Percentiles rank a stretch among this genome's conserved stretches.
These are phyloP conservation scores for Nylanderia fulva DNA, from an alignment of 1,140 invertebrate genomes.

Conservation along the genomic window DNA sequence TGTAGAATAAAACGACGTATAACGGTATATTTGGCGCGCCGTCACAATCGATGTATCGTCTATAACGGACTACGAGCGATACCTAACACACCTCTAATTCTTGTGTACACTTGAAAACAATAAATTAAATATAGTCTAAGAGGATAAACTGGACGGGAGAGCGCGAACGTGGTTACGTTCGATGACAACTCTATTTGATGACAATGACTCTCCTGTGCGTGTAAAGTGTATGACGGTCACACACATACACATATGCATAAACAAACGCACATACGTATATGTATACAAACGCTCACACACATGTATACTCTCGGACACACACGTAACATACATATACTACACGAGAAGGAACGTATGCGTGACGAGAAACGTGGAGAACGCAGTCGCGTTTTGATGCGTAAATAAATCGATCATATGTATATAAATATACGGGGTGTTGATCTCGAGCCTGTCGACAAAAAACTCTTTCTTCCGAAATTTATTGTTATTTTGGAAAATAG, in stretches of 20 bases:
- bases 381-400: conserved; percentile 44
- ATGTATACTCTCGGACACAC: conserved; percentile 16
- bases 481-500: not conserved
- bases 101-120: conserved; percentile 57
- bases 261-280: conserved; percentile 31
- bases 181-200: conserved; percentile 19
- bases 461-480: not conserved
- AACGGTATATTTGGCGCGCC: conserved; percentile 5
- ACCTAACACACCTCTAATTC: conserved; percentile 29
- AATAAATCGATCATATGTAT: conserved; percentile 47
- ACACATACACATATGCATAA: conserved; percentile 43
- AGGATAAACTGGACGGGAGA: conserved; percentile 56
- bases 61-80: conserved; percentile 9
- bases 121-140: conserved; percentile 64
- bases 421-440: conserved; percentile 18
- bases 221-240: conserved; percentile 35
- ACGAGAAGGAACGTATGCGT: conserved; percentile 49
- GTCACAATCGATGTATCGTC: conserved; percentile 53
- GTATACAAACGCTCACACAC: conserved; percentile 44
- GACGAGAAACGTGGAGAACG: conserved; percentile 25
- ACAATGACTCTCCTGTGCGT: conserved; percentile 53
- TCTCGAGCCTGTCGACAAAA: conserved; percentile 13
- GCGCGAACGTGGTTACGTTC: conserved; percentile 38
- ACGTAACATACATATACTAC: not conserved
- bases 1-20: conserved; percentile 64